These are phyloP conservation scores for Phragmatobia fuliginosa DNA, from an alignment of 2,888 invertebrate species.

Conservation along the genomic window DNA sequence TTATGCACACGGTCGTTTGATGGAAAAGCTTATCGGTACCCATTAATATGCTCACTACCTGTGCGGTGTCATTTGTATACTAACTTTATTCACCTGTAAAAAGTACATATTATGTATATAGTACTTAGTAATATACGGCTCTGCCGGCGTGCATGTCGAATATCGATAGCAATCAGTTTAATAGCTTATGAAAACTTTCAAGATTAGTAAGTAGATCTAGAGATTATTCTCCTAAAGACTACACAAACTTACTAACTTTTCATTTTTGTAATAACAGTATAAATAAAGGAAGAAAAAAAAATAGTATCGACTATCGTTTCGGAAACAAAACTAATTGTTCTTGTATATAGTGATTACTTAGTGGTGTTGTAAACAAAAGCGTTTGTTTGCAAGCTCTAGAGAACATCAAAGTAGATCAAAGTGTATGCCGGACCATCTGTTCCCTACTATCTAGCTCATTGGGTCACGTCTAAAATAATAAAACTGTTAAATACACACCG, in stretches of 20 bases:
- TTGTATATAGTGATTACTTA: not conserved
- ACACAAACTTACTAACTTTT: too few species aligned
- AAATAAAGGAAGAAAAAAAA: too few species aligned
- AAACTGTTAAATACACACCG: slow-evolving; percentile 48
- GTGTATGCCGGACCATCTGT: slow-evolving; percentile 48
- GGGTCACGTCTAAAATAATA: slow-evolving; percentile 54
- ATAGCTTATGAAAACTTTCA: too few species aligned
- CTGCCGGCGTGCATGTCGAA: too few species aligned
- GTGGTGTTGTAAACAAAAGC: not conserved
- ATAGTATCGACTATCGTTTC: not conserved
- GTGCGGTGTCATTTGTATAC: not conserved
- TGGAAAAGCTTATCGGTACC: not conserved
- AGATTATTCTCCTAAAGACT: too few species aligned
- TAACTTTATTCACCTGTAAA: not conserved
- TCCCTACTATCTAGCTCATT: slow-evolving; percentile 57
- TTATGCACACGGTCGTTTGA: not conserved
- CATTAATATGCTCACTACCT: not conserved
- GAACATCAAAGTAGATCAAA: slow-evolving; percentile 44
- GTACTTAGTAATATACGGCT: too few species aligned
- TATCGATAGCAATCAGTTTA: too few species aligned
- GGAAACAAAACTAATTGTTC: not conserved
- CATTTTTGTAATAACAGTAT: too few species aligned
- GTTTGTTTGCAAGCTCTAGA: slow-evolving; percentile 17
- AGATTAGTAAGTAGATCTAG: too few species aligned
- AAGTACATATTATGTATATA: not conserved